Percentiles rank a stretch among this genome's conserved stretches.
Evolutionary conservation across 2,888 invertebrate genomes (phyloP).

Genomic region (Oscheius sp.): DNA sequence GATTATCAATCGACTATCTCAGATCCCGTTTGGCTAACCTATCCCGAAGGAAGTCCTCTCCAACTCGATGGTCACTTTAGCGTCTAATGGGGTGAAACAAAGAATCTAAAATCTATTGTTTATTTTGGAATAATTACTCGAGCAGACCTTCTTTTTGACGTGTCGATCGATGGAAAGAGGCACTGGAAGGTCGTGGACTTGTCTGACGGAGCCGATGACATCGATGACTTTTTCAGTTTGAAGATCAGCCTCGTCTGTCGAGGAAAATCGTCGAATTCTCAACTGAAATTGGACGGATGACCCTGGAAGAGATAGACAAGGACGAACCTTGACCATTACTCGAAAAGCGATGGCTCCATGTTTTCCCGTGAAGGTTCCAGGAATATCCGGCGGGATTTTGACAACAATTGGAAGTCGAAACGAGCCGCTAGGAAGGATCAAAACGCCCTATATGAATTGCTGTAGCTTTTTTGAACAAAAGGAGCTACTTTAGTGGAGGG

Average conservation of each 20-base stretch:
- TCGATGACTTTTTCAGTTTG: conserved; percentile 48
- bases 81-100: conserved; percentile 42
- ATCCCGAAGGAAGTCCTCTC: conserved; percentile 44
- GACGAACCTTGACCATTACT: conserved; percentile 37
- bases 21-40: conserved; percentile 32
- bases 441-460: conserved; percentile 2
- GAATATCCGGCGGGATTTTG: conserved; percentile 39
- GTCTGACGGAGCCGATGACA: conserved; percentile 40
- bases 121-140: neutral
- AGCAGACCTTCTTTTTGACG: conserved; percentile 42
- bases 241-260: conserved; percentile 40
- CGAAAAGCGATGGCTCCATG: conserved; percentile 49
- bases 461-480: neutral
- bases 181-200: conserved; percentile 36
- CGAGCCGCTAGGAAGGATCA: conserved; percentile 44
- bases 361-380: conserved; percentile 48
- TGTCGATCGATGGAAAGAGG: conserved; percentile 38
- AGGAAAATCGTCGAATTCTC: conserved; percentile 29
- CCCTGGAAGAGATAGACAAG: neutral
- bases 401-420: conserved; percentile 41
- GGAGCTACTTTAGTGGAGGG: conserved; percentile 36
- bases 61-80: conserved; percentile 42
- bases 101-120: conserved; percentile 33
- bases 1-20: conserved; percentile 18
- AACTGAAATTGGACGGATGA: conserved; percentile 22